Base-by-base conservation (phyloP, 2,888 invertebrate species). In the Xestia sexstrigata region DNA sequence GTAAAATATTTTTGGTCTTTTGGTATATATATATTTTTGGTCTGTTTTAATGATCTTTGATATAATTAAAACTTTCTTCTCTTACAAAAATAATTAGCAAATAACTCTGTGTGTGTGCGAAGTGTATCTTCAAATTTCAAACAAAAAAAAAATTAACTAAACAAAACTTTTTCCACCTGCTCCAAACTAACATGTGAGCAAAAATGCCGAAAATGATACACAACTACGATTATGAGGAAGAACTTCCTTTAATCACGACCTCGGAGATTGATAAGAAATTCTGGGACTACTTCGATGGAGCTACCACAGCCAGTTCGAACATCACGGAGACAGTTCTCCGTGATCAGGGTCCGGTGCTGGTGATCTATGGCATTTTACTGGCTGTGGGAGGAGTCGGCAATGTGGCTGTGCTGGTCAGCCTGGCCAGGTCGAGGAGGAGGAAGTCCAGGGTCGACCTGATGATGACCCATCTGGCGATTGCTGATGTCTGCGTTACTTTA, bases 401-500 rank as follows among this genome's bases (percentile, higher is more conserved):
- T 92, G 91, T 98, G 70, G 97, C 97, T 0, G 98, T 98, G 58
- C 97, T 98, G 87, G 94, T 97, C 4, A 97, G 98, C 0, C 93
- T 98, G 71, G 97, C 97, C 75, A 96, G 97, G 58, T 97, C 97
- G 2, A 93, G 98, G 52, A 97, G 98, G 39, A 94, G 98, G 82
- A 97, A 98, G 91, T 98, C 98, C 0, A 94, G 98, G 47, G 98
- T 98, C n/a, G 98, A 98, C 79, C 91, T 98, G 83, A 97, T 98
- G 96, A 98, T 98, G 93, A 97, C 98, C 72, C 98, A 98, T 91
- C 95, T 98, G 71, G 97, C 98, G 0, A 95, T 98, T 1, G 98
- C 98, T 3, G 98, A 99, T 93, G 97, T 98, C 11, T 97, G 98
- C 70, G 98, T 98, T 45, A 98, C 98, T 0, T 98, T 98, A 90